Evolutionary conservation across 2,113 vertebrate genomes (phyloP).

Genomic region (Polypterus senegalus): DNA sequence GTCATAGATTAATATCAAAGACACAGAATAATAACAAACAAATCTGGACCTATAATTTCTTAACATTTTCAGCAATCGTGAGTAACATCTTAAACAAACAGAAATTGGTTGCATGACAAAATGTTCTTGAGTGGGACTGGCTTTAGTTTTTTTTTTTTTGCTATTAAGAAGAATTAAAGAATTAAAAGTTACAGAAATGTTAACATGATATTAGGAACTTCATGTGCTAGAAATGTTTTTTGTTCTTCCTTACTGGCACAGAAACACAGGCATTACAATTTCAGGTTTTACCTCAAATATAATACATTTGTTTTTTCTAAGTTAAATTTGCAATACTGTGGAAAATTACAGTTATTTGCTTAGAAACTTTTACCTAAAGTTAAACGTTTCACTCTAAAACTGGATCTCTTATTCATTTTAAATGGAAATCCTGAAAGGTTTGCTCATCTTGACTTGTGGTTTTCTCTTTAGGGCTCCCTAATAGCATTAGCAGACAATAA

Average conservation of each 20-base stretch:
- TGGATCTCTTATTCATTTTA: not conserved
- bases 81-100: no score
- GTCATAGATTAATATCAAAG: no score
- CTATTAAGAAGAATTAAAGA: no score
- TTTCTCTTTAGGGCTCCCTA: not conserved
- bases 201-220: no score
- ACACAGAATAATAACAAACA: no score
- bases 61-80: no score
- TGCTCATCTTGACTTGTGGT: not conserved
- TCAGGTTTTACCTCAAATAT: conserved; percentile 50
- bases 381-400: conserved; percentile 27
- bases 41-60: no score
- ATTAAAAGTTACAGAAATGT: no score
- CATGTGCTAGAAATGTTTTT: conserved; percentile 34
- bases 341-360: conserved; percentile 7
- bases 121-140: no score
- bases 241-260: conserved; percentile 62
- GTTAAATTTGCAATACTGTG: conserved; percentile 26
- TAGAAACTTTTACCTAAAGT: conserved; percentile 21
- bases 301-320: conserved; percentile 29
- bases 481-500: conserved; percentile 4
- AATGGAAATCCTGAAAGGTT: not conserved
- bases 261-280: conserved; percentile 47
- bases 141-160: no score
- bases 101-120: no score